A percentile compares a stretch with the other conserved stretches of the same genome.
Evolutionary conservation across 92 coral and sea anemone species (phyloP).

Genomic region (Plumapathes pennacea): DNA sequence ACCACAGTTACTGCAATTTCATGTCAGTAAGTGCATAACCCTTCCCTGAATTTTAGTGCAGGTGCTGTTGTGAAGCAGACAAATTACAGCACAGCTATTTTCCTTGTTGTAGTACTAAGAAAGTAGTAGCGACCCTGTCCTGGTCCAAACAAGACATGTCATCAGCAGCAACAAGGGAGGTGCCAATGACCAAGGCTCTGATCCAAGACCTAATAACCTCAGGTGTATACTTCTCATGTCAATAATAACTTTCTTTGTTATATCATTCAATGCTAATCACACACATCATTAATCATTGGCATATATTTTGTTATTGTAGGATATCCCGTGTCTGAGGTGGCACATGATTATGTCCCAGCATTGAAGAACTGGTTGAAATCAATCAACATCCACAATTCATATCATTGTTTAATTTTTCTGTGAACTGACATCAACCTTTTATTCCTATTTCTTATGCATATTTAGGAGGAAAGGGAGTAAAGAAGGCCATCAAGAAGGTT

Average conservation of each 20-base stretch:
- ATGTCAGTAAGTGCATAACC: too few relatives aligned
- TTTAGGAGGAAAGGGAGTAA: conserved; percentile 4
- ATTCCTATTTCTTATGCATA: neutral
- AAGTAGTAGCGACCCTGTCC: conserved; percentile 4
- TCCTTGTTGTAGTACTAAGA: conserved; percentile 19
- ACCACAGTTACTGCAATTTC: neutral
- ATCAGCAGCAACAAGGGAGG: conserved; percentile 23
- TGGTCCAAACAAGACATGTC: conserved; percentile 15
- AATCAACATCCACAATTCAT: conserved; percentile 2
- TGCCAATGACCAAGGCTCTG: conserved; percentile 25
- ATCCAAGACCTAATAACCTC: conserved; percentile 3
- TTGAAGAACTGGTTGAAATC: too few relatives aligned
- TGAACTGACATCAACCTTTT: conserved; percentile 1
- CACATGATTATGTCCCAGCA: too few relatives aligned
- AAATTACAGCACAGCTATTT: too few relatives aligned
- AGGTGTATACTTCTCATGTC: too few relatives aligned
- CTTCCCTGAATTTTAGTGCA: too few relatives aligned
- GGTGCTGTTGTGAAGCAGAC: too few relatives aligned
- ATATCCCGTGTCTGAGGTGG: too few relatives aligned
- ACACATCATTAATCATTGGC: too few relatives aligned
- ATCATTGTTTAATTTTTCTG: neutral
- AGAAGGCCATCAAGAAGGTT: neutral
- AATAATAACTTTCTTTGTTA: too few relatives aligned
- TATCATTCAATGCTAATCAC: too few relatives aligned
- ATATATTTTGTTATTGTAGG: too few relatives aligned